phyloP scores from a whole-genome alignment of 2,888 invertebrate species.

The Drosophila mercatorum region DNA sequence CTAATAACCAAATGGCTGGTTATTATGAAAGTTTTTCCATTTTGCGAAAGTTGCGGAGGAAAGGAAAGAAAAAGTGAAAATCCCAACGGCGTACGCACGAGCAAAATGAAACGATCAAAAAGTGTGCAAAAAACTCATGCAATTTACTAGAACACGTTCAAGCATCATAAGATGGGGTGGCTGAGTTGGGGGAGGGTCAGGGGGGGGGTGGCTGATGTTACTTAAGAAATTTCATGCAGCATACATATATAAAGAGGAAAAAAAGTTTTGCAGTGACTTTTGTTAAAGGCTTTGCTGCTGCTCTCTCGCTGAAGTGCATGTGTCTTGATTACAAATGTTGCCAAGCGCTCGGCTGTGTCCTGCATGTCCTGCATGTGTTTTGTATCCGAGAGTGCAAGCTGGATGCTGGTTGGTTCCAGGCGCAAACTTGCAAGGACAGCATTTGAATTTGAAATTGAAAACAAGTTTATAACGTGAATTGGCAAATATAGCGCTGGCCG shows the following conservation, averaged over 20 bases:
- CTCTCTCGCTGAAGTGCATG: conserved; percentile 39
- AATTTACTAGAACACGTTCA: conserved; percentile 61
- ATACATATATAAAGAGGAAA: conserved; percentile 7
- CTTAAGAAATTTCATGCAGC: conserved; percentile 47
- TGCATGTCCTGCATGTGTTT: conserved; percentile 10
- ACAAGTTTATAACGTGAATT: conserved; percentile 76
- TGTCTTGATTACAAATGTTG: conserved; percentile 47
- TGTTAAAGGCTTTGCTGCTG: conserved; percentile 44
- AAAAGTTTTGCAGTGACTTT: conserved; percentile 47
- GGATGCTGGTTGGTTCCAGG: conserved; percentile 17
- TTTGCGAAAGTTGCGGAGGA: conserved; percentile 51
- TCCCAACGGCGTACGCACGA: conserved; percentile 48
- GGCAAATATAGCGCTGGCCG: conserved; percentile 58
- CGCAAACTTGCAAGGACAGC: conserved; percentile 58
- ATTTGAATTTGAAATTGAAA: conserved; percentile 76
- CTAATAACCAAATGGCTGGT: conserved; percentile 65
- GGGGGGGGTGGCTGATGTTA: neutral
- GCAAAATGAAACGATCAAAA: conserved; percentile 61
- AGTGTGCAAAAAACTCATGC: conserved; percentile 60
- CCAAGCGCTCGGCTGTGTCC: conserved; percentile 29
- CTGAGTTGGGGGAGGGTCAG: neutral
- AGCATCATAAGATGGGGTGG: conserved; percentile 26
- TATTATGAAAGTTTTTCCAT: conserved; percentile 73
- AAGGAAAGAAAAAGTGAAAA: conserved; percentile 22
- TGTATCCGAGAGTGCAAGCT: conserved; percentile 13